These are phyloP conservation scores for Nasua narica DNA, from an alignment of 2,797 vertebrate genomes.

Conservation along the genomic window DNA sequence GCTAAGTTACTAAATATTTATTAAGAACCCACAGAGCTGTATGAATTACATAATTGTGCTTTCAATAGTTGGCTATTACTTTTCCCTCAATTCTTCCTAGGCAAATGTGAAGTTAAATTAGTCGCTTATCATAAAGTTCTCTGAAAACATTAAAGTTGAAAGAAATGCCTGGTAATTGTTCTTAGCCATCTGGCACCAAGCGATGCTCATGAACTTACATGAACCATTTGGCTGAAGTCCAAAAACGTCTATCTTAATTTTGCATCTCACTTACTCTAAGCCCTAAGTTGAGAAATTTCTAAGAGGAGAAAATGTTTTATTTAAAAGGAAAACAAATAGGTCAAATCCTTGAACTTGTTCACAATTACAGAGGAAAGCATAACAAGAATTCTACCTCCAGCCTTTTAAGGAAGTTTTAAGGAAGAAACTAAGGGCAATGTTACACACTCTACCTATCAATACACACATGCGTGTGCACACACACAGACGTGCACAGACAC, in stretches of 20 bases:
- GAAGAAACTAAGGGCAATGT: not conserved
- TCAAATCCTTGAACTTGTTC: not conserved
- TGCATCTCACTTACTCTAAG: constrained; percentile 59
- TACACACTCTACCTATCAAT: not conserved
- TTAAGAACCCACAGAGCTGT: constrained; percentile 32
- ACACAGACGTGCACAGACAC: fast-evolving
- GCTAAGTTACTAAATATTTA: constrained; percentile 40
- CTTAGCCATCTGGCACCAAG: constrained; percentile 69
- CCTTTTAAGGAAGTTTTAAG: not conserved
- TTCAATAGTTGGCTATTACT: constrained; percentile 26
- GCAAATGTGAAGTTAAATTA: constrained; percentile 65
- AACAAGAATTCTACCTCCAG: not conserved
- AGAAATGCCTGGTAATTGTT: constrained; percentile 68
- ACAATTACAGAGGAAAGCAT: not conserved
- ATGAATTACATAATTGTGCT: constrained; percentile 44
- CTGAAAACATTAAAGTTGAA: constrained; percentile 55
- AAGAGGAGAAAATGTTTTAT: constrained; percentile 1
- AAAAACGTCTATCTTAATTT: constrained; percentile 65
- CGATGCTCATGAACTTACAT: constrained; percentile 60
- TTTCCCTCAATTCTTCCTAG: constrained; percentile 21
- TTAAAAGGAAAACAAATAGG: constrained; percentile 36
- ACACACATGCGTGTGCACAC: fast-evolving
- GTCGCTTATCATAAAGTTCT: constrained; percentile 67
- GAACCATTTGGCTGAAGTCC: constrained; percentile 69
- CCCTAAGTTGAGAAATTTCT: constrained; percentile 40